These are phyloP conservation scores for Acrocephalus scirpaceus DNA, from an alignment of 2,797 vertebrate species.

Conservation along the genomic window DNA sequence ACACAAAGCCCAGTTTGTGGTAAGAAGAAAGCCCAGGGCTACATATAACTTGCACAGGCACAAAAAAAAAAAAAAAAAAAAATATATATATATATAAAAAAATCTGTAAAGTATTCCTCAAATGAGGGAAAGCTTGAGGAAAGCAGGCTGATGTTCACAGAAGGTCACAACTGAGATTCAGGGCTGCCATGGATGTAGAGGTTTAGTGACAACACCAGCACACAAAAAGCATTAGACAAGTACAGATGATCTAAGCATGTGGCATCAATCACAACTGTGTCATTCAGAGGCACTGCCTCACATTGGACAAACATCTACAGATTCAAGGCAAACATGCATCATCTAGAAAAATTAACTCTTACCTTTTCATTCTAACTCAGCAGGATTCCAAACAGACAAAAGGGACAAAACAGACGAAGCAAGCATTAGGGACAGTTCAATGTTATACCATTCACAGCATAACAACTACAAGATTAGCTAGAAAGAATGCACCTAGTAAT, in stretches of 20 bases:
- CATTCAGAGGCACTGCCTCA: constrained; percentile 46
- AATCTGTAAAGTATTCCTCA: background rate
- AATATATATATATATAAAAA: background rate
- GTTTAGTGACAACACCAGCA: constrained; percentile 55
- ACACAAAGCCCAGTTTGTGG: background rate
- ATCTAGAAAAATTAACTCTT: constrained; percentile 91
- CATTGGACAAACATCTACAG: constrained; percentile 30
- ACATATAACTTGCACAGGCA: background rate
- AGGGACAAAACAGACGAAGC: constrained; percentile 97
- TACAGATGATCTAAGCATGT: background rate
- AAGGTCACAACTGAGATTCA: constrained; percentile 69
- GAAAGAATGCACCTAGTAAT: background rate
- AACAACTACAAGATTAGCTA: constrained; percentile 32
- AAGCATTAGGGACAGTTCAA: constrained; percentile 79
- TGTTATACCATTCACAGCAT: constrained; percentile 69
- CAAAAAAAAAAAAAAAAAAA: background rate
- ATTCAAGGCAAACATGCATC: constrained; percentile 86
- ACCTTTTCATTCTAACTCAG: constrained; percentile 99
- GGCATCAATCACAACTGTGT: constrained; percentile 56
- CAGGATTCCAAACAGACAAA: constrained; percentile 98
- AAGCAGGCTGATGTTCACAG: background rate
- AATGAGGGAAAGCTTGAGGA: background rate
- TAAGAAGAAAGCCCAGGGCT: background rate
- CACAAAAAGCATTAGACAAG: constrained; percentile 41
- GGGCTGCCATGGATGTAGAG: constrained; percentile 30